phyloP scores from a whole-genome alignment of 2,797 vertebrate genomes.

The Phyllotis vaccarum region DNA sequence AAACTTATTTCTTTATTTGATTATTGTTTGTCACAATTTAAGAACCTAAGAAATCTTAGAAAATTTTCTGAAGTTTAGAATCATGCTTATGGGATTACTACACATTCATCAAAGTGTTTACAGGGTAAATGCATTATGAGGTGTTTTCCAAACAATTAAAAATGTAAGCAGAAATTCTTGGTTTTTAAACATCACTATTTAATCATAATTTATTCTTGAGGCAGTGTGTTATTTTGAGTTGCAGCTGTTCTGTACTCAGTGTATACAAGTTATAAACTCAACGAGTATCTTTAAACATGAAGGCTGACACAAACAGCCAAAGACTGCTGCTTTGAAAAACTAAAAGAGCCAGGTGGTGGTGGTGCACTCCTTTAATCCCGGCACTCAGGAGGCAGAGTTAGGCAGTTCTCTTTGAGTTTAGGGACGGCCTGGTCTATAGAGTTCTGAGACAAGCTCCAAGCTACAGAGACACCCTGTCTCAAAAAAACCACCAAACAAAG shows the following conservation, averaged over 20 bases:
- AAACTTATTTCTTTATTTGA: constrained; percentile 32
- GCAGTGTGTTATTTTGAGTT: background rate
- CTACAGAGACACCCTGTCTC: no score
- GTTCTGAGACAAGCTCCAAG: no score
- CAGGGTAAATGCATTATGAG: background rate
- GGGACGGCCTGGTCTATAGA: no score
- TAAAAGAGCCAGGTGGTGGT: background rate
- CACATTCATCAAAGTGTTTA: constrained; percentile 1
- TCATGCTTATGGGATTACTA: background rate
- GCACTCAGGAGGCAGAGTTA: no score
- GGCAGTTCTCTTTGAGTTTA: no score
- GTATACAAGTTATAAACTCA: background rate
- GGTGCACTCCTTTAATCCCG: no score
- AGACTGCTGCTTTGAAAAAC: background rate
- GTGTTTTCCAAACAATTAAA: background rate
- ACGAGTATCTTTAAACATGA: background rate
- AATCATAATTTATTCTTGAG: background rate
- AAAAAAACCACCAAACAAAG: no score
- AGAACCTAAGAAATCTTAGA: background rate
- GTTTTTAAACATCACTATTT: background rate
- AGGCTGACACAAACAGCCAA: background rate
- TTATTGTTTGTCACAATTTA: constrained; percentile 13
- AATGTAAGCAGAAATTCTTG: background rate
- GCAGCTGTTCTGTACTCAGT: background rate
- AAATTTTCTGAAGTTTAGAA: background rate